Evolutionary conservation across 53 echinoderm and acorn worm species (phyloP).

Genomic region (Astropecten irregularis): DNA sequence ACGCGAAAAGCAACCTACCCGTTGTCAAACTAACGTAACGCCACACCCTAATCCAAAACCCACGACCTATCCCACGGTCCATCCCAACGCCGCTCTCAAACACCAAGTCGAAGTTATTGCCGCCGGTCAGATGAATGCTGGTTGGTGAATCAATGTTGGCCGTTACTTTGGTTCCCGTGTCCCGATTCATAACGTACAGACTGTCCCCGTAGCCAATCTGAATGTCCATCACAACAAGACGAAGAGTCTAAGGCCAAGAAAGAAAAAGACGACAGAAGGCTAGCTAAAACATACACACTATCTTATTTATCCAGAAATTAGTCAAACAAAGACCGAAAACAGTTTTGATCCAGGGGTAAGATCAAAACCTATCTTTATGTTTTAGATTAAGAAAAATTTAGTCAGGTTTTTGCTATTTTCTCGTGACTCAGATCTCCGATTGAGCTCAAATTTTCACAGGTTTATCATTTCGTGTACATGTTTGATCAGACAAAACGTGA

Average conservation of each 20-base stretch:
- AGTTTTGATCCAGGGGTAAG: no score
- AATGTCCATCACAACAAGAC: constrained; percentile 16
- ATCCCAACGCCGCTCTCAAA: neutral
- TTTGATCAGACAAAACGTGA: no score
- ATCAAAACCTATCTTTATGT: no score
- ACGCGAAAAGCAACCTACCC: no score
- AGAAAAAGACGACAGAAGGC: neutral
- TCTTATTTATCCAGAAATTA: no score
- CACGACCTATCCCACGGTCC: neutral
- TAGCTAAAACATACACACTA: neutral
- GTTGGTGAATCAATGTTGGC: neutral
- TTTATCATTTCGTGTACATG: no score
- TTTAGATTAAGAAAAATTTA: no score
- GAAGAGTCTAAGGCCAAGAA: neutral
- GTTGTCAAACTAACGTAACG: constrained; percentile 1
- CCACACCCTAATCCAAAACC: constrained; percentile 18
- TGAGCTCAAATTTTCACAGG: no score
- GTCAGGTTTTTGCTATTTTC: no score
- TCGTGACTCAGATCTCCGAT: no score
- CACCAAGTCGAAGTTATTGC: neutral
- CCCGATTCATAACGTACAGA: neutral
- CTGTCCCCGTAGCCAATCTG: neutral
- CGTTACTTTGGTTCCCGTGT: neutral
- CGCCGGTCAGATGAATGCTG: neutral
- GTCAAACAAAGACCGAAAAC: no score